Conservation (phyloP, 2,888 invertebrate species). For the Archips xylosteana region DNA sequence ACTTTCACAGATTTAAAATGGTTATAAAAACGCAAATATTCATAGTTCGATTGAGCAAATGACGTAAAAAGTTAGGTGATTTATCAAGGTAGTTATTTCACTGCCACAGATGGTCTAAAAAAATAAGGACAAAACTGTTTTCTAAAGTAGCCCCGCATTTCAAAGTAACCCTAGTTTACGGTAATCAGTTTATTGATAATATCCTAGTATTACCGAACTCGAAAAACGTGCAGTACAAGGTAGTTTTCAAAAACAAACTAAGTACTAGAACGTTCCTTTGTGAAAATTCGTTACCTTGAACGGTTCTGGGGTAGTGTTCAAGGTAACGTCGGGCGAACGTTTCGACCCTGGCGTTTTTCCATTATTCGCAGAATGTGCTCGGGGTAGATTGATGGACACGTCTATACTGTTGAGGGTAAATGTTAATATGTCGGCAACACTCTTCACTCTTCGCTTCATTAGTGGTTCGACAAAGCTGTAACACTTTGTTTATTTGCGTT, state of each 20-base stretch:
- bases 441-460: slow-evolving; percentile 20
- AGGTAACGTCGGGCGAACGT: slow-evolving; percentile 1
- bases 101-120: no score
- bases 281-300: slow-evolving; percentile 11
- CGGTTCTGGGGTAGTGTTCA: slow-evolving; percentile 11
- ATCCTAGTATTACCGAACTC: neutral
- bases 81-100: no score
- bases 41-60: no score
- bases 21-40: no score
- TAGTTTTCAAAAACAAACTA: neutral
- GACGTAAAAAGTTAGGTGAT: no score
- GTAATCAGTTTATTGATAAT: neutral
- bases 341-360: slow-evolving; percentile 35
- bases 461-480: slow-evolving; percentile 15
- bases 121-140: no score
- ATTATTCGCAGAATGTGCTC: slow-evolving; percentile 50
- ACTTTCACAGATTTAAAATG: no score
- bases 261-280: neutral
- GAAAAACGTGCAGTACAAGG: neutral
- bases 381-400: slow-evolving; percentile 53
- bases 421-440: slow-evolving; percentile 22
- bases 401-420: slow-evolving; percentile 34
- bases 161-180: no score
- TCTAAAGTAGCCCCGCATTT: no score
- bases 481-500: neutral